These are phyloP conservation scores for Lysandra coridon DNA, from an alignment of 2,888 invertebrate genomes.

Conservation along the genomic window DNA sequence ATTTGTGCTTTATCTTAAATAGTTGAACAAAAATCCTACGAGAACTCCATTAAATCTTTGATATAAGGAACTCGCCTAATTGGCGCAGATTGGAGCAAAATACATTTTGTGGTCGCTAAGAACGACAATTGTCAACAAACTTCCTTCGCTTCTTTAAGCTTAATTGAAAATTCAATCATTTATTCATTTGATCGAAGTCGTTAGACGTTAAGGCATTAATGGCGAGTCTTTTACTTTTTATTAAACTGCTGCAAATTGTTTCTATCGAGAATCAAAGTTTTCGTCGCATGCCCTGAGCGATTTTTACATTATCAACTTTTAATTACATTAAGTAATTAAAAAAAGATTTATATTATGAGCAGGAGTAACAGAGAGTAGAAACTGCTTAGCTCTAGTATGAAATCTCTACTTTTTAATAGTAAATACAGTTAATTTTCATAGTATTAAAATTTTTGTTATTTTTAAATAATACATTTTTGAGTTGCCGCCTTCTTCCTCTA, in stretches of 20 bases:
- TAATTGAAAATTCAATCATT: slow-evolving; percentile 78
- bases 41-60: neutral
- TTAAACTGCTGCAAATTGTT: slow-evolving; percentile 64
- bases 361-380: neutral
- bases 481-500: neutral
- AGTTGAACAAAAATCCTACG: neutral
- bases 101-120: slow-evolving; percentile 49
- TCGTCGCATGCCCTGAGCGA: slow-evolving; percentile 37
- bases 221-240: slow-evolving; percentile 63
- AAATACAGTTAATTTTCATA: too few species aligned
- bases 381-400: neutral
- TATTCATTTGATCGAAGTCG: slow-evolving; percentile 73
- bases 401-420: neutral
- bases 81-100: slow-evolving; percentile 43
- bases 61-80: slow-evolving; percentile 3
- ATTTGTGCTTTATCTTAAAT: too few species aligned
- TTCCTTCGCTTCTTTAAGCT: slow-evolving; percentile 64
- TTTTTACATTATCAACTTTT: slow-evolving; percentile 37
- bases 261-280: slow-evolving; percentile 52
- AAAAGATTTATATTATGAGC: neutral
- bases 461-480: neutral
- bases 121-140: slow-evolving; percentile 66
- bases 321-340: neutral
- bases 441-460: too few species aligned
- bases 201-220: slow-evolving; percentile 65